Percentiles rank a stretch among this genome's conserved stretches.
phyloP scores from a whole-genome alignment of 2,797 vertebrate genomes.

The Syngnathus acus region DNA sequence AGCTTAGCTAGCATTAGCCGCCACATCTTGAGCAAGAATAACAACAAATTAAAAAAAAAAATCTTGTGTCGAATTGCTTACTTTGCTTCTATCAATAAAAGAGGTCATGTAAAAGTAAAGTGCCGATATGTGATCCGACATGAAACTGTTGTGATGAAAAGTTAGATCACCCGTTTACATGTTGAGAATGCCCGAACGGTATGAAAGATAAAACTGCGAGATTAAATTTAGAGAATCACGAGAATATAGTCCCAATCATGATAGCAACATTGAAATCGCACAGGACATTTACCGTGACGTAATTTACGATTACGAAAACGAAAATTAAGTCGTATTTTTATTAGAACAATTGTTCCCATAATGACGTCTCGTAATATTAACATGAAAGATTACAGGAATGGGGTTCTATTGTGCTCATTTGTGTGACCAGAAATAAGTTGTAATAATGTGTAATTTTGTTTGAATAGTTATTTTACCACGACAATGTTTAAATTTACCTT shows the following conservation, averaged over 20 bases:
- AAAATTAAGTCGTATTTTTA: too few relatives aligned
- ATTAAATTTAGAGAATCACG: background rate
- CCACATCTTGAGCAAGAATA: background rate
- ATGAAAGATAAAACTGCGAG: background rate
- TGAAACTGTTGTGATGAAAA: too few relatives aligned
- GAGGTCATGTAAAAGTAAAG: background rate
- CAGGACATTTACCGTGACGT: too few relatives aligned
- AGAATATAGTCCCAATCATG: background rate
- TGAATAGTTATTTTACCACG: too few relatives aligned
- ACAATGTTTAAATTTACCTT: too few relatives aligned
- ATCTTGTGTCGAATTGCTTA: background rate
- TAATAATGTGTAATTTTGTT: too few relatives aligned
- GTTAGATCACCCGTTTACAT: too few relatives aligned
- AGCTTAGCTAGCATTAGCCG: constrained; percentile 8
- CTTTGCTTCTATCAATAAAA: background rate
- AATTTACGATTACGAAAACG: too few relatives aligned
- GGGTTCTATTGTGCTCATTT: background rate
- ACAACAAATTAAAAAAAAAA: too few relatives aligned
- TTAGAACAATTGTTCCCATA: too few relatives aligned
- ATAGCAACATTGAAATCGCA: background rate
- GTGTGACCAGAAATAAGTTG: too few relatives aligned
- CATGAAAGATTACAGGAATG: background rate
- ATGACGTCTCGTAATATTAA: background rate
- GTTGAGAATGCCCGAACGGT: too few relatives aligned
- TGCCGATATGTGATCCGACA: background rate